Evolutionary conservation across 2,797 vertebrate species (phyloP).

Genomic region (Rhinichthys osculus): DNA sequence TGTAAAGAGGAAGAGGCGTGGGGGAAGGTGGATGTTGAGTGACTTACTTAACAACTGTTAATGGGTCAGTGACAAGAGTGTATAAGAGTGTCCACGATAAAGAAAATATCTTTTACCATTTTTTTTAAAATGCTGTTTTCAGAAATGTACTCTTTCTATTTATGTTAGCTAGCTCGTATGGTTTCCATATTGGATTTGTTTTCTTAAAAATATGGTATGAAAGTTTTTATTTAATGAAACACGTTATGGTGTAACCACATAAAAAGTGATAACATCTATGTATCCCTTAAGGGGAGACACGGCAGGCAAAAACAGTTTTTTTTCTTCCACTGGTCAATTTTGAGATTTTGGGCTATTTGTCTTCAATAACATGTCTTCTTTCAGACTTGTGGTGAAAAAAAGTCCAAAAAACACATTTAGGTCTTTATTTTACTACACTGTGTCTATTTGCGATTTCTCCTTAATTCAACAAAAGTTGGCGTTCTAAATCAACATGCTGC

Average conservation of each 20-base stretch:
- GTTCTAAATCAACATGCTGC: too few species aligned
- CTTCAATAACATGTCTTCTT: too few species aligned
- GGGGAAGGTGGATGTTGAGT: conserved; percentile 9
- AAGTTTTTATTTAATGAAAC: not conserved
- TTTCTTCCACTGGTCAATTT: too few species aligned
- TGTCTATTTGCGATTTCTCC: too few species aligned
- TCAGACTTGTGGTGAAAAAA: too few species aligned
- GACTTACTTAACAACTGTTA: not conserved
- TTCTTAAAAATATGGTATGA: not conserved
- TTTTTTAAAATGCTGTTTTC: not conserved
- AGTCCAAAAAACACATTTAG: too few species aligned
- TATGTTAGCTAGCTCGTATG: not conserved
- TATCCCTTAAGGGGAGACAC: too few species aligned
- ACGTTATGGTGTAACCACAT: not conserved
- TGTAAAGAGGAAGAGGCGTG: not conserved
- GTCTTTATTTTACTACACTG: too few species aligned
- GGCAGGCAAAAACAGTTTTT: too few species aligned
- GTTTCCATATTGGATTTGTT: not conserved
- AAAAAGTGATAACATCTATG: not conserved
- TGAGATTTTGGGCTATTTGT: too few species aligned
- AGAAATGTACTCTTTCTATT: not conserved
- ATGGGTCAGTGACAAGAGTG: not conserved
- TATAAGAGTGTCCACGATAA: not conserved
- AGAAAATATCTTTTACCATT: not conserved
- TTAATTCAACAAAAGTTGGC: too few species aligned